A percentile compares a stretch with the other conserved stretches of the same genome.
These are phyloP conservation scores for Trypoxylus dichotomus DNA, from an alignment of 1,140 invertebrate genomes.

Conservation along the genomic window DNA sequence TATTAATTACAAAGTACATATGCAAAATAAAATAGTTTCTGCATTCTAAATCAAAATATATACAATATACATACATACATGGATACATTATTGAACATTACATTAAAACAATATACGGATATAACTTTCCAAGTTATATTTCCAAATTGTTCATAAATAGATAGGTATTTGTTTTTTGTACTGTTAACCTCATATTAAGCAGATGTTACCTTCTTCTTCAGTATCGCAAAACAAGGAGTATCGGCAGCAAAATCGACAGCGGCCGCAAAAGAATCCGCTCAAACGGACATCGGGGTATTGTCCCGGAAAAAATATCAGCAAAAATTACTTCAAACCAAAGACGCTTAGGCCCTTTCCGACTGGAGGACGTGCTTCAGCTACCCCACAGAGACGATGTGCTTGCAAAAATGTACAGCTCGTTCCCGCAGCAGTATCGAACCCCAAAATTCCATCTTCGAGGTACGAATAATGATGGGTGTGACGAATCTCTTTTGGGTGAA, in stretches of 20 bases:
- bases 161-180: neutral
- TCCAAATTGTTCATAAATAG: neutral
- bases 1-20: neutral
- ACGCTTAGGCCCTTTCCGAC: neutral
- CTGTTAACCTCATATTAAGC: neutral
- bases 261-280: no score
- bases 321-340: neutral
- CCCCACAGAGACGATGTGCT: neutral
- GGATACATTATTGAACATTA: neutral
- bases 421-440: neutral
- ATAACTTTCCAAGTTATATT: constrained; percentile 3
- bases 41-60: no score
- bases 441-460: neutral
- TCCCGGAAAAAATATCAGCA: neutral
- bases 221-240: neutral
- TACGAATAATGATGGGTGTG: no score
- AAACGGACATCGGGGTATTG: no score
- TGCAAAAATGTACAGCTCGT: neutral
- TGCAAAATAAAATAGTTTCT: no score
- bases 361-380: neutral
- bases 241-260: no score
- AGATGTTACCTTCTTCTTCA: neutral
- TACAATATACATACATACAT: no score
- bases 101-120: neutral
- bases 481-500: no score